These are phyloP conservation scores for Trilocha varians DNA, from an alignment of 2,888 invertebrate genomes.

Conservation along the genomic window DNA sequence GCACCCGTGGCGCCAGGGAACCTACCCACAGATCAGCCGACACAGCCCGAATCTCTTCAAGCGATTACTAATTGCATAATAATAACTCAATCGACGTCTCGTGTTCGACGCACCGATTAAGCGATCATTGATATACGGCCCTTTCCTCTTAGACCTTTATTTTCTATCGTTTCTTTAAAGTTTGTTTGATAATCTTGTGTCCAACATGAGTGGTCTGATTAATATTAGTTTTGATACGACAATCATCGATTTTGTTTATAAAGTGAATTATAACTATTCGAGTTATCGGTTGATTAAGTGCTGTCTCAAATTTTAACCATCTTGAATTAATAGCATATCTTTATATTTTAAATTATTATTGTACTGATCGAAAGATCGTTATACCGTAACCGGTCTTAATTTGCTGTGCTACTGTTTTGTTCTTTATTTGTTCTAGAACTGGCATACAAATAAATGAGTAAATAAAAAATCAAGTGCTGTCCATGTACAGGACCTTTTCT, in stretches of 20 bases:
- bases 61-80: conserved; percentile 60
- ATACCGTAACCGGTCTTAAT: no score
- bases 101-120: conserved; percentile 38
- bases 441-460: no score
- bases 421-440: no score
- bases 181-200: neutral
- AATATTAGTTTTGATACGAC: neutral
- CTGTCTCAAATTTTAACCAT: no score
- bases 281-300: no score
- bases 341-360: no score
- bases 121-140: conserved; percentile 15
- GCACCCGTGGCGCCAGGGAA: conserved; percentile 45
- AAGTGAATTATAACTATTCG: neutral
- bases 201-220: neutral
- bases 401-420: no score
- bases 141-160: neutral
- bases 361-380: no score
- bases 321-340: no score
- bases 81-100: conserved; percentile 61
- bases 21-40: conserved; percentile 19
- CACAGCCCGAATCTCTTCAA: conserved; percentile 34
- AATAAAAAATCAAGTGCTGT: no score
- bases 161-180: neutral
- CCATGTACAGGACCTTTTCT: neutral
- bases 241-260: neutral